Evolutionary conservation across 1,140 invertebrate genomes (phyloP).

Genomic region (Lordiphosa clarofinis): DNA sequence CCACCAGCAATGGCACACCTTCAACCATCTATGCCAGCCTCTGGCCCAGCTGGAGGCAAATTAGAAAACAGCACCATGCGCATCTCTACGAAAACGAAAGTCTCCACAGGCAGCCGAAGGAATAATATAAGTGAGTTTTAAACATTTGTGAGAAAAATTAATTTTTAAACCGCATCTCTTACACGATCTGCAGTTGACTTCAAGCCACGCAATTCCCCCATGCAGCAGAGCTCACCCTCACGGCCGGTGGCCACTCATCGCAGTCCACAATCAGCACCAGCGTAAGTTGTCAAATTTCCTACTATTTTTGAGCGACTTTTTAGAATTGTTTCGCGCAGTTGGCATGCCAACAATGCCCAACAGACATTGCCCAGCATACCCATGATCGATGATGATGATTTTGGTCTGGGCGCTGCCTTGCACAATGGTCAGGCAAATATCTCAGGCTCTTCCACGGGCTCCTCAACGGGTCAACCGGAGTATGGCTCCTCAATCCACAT

Average conservation of each 20-base stretch:
- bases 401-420: conserved; percentile 59
- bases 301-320: neutral
- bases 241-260: conserved; percentile 61
- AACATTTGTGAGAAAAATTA: neutral
- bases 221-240: conserved; percentile 76
- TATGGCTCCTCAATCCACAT: conserved; percentile 38
- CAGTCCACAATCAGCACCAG: conserved; percentile 77
- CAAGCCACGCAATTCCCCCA: conserved; percentile 76
- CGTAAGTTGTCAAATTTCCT: conserved; percentile 43
- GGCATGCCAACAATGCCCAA: conserved; percentile 82
- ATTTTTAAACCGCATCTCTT: neutral
- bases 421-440: conserved; percentile 62
- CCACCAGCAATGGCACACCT: conserved; percentile 20
- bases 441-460: conserved; percentile 62
- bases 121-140: conserved; percentile 73
- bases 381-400: conserved; percentile 86
- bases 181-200: conserved; percentile 58
- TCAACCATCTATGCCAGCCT: conserved; percentile 13
- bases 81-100: conserved; percentile 75
- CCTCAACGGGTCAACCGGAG: conserved; percentile 48
- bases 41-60: conserved; percentile 47
- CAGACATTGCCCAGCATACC: conserved; percentile 87
- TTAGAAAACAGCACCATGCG: conserved; percentile 77
- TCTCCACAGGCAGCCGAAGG: conserved; percentile 75
- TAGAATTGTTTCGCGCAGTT: conserved; percentile 77